A percentile compares a stretch with the other conserved stretches of the same genome.
Conservation (phyloP, 2,113 vertebrate species). For the Dicrurus megarhynchus region DNA sequence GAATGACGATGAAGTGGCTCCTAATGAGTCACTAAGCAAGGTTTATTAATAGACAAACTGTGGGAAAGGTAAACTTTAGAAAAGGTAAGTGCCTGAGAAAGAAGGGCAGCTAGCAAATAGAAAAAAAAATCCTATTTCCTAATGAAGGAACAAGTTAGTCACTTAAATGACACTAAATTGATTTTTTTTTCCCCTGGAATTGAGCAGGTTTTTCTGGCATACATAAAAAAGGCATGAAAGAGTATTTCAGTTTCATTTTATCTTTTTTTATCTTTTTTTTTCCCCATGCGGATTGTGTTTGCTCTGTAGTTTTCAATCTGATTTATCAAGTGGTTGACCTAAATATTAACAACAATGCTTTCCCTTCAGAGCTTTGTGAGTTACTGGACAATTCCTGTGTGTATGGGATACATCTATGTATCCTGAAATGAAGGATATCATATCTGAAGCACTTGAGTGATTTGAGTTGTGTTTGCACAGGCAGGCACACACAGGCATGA, state of each 20-base stretch:
- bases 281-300: not conserved
- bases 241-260: not conserved
- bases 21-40: constrained; percentile 24
- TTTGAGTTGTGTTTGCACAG: not conserved
- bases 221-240: not conserved
- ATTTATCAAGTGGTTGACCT: not conserved
- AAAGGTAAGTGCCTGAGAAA: constrained; percentile 8
- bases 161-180: not conserved
- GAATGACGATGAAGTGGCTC: not conserved
- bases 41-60: not conserved
- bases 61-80: constrained; percentile 63
- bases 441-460: not conserved
- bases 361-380: not conserved
- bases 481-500: not conserved
- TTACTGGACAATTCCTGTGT: not conserved
- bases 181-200: not conserved
- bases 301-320: not conserved
- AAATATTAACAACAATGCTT: not conserved
- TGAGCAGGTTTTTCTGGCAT: not conserved
- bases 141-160: not conserved
- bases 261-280: not conserved
- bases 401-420: rapidly evolving
- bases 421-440: not conserved
- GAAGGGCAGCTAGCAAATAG: not conserved
- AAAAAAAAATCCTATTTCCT: not conserved